A percentile compares a stretch with the other conserved stretches of the same genome.
phyloP scores from a whole-genome alignment of 2,888 invertebrate genomes.

The Caradrina kadenii region DNA sequence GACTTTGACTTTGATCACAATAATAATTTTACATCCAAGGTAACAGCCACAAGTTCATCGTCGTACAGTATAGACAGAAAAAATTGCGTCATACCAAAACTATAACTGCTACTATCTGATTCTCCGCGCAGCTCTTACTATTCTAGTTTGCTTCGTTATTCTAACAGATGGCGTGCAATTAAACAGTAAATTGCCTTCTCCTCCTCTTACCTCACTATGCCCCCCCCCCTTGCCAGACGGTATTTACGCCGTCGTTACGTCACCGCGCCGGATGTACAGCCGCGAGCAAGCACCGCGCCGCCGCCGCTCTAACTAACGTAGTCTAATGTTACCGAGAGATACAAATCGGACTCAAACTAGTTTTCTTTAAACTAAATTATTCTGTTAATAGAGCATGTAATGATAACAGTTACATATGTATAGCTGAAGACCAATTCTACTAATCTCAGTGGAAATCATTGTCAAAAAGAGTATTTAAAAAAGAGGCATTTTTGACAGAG shows the following conservation, averaged over 20 bases:
- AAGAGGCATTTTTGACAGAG: too few relatives aligned
- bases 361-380: too few relatives aligned
- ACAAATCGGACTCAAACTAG: too few relatives aligned
- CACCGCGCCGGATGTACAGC: constrained; percentile 75
- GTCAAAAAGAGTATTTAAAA: too few relatives aligned
- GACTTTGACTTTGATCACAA: too few relatives aligned
- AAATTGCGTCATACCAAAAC: background rate
- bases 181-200: constrained; percentile 75
- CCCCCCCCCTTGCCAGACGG: constrained; percentile 41
- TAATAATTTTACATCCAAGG: too few relatives aligned
- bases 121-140: constrained; percentile 21
- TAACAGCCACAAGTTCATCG: too few relatives aligned
- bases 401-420: too few relatives aligned
- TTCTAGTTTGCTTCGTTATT: constrained; percentile 59
- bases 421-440: too few relatives aligned
- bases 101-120: constrained; percentile 24
- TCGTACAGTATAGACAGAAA: background rate
- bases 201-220: constrained; percentile 7
- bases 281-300: constrained; percentile 11
- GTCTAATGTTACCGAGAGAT: background rate
- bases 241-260: constrained; percentile 82
- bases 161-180: constrained; percentile 83
- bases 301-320: background rate
- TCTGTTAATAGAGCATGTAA: too few relatives aligned
- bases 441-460: too few relatives aligned